These are phyloP conservation scores for Cheilosia urbana DNA, from an alignment of 2,888 invertebrate species.

Conservation along the genomic window DNA sequence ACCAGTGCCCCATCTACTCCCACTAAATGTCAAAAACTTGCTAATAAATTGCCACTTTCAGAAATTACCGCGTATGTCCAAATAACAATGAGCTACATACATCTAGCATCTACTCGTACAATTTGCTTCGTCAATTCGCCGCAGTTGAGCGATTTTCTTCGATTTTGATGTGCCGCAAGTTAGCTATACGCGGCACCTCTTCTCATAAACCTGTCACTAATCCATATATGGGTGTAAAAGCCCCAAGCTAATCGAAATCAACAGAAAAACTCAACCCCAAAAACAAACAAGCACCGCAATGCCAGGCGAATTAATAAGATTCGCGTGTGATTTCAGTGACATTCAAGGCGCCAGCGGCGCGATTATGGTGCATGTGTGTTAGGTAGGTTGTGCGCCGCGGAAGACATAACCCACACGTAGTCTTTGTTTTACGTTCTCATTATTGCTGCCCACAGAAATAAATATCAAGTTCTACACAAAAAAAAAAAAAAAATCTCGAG, in stretches of 20 bases:
- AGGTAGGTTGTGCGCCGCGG: conserved; percentile 23
- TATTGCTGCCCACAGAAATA: background rate
- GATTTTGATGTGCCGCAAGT: conserved; percentile 45
- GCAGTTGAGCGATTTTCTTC: conserved; percentile 22
- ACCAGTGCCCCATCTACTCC: conserved; percentile 1
- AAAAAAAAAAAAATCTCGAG: background rate
- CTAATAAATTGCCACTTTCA: conserved; percentile 41
- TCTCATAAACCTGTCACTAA: conserved; percentile 44
- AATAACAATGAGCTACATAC: conserved; percentile 14
- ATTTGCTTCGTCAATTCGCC: conserved; percentile 47
- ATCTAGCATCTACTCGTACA: background rate
- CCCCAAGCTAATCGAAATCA: background rate
- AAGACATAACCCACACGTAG: conserved; percentile 50
- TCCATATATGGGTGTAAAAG: conserved; percentile 20
- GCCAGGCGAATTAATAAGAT: conserved; percentile 62
- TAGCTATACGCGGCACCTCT: conserved; percentile 27
- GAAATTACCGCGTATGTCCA: conserved; percentile 51
- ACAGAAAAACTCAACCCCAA: background rate
- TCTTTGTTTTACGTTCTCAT: conserved; percentile 40
- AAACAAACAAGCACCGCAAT: background rate
- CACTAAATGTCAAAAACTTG: conserved; percentile 52
- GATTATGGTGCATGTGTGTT: background rate
- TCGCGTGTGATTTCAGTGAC: conserved; percentile 69
- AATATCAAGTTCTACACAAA: background rate
- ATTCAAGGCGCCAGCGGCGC: conserved; percentile 23